Evolutionary conservation across 2,888 invertebrate genomes (phyloP), one percentile per base, ranked within the genome.

Genomic region (Athetis lepigone): DNA sequence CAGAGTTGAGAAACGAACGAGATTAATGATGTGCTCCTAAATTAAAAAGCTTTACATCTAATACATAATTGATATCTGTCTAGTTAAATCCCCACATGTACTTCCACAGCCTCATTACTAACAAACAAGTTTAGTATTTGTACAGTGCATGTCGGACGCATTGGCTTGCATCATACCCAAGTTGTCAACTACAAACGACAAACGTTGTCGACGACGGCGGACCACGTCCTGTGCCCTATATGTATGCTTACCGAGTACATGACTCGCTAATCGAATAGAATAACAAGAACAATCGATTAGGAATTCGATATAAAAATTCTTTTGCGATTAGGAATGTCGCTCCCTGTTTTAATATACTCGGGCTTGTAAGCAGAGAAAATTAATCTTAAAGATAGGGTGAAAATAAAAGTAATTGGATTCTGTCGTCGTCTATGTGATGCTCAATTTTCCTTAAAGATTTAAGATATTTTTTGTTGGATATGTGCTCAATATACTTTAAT

Each of bases 81-180:
- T 69, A 19, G 9, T 16, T 36, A 27, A 18, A 40, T 33, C 51
- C 21, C 51, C 21, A 27, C 25, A n/a, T 25, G 33, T 50, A 39
- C 1, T 23, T 36, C 33, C 36, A 23, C 27, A 54, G 45, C 18
- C 77, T 63, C 57, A 72, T 70, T 73, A 70, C 64, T 81, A 73
- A 73, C 73, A 60, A 71, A 66, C 70, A 33, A 62, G 65, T 55
- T 64, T 59, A 39, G 60, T 64, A 81, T 80, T 81, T 76, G 81
- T 76, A 63, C 65, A 43, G 55, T 45, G 51, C 71, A 76, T 70
- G 81, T 73, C 64, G 65, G 60, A 73, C 69, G 68, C 74, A 77
- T 78, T 83, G 56, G 62, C 82, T 83, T 80, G 80, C 81, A 74
- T 76, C 81, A 83, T 73, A 76, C 60, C 66, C 62, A 72, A 66